Percentiles rank a stretch among this genome's conserved stretches.
phyloP scores from a whole-genome alignment of 2,888 invertebrate genomes.

The Colletes collaris region DNA sequence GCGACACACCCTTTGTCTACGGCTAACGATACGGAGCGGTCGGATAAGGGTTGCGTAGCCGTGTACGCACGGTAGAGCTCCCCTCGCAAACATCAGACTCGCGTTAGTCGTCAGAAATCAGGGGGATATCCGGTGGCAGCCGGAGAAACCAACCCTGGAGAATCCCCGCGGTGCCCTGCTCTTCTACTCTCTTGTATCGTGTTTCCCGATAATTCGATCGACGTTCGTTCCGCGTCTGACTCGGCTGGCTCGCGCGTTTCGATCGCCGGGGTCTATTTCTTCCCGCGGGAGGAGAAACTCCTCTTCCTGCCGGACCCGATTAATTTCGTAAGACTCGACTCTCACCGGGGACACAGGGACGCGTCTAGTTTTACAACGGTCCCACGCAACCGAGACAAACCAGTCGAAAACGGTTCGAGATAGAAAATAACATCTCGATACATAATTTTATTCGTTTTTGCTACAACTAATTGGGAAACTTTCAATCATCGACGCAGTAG shows the following conservation, averaged over 20 bases:
- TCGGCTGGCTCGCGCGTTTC: slow-evolving; percentile 19
- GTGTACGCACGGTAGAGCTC: slow-evolving; percentile 61
- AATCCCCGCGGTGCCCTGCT: slow-evolving; percentile 43
- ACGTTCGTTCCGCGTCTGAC: slow-evolving; percentile 35
- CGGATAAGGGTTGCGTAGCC: slow-evolving; percentile 64
- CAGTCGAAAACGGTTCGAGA: too few species aligned
- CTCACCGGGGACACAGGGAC: too few species aligned
- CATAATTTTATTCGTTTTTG: too few species aligned
- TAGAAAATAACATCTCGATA: too few species aligned
- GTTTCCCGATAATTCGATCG: slow-evolving; percentile 77
- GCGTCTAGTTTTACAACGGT: too few species aligned
- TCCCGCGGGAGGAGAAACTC: not conserved
- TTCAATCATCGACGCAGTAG: too few species aligned
- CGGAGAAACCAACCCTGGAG: slow-evolving; percentile 75
- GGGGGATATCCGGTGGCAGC: slow-evolving; percentile 77
- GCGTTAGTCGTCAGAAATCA: slow-evolving; percentile 76
- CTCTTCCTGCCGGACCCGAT: too few species aligned
- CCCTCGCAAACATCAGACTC: slow-evolving; percentile 78
- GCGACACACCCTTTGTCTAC: slow-evolving; percentile 76
- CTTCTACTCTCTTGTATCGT: slow-evolving; percentile 66
- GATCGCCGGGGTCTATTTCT: slow-evolving; percentile 14
- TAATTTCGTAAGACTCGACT: too few species aligned
- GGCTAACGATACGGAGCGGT: slow-evolving; percentile 72
- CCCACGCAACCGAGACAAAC: too few species aligned
- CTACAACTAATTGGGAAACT: too few species aligned